Evolutionary conservation across 2,888 invertebrate genomes (phyloP), one percentile per base, ranked within the genome.

Genomic region (Athalia cordata): DNA sequence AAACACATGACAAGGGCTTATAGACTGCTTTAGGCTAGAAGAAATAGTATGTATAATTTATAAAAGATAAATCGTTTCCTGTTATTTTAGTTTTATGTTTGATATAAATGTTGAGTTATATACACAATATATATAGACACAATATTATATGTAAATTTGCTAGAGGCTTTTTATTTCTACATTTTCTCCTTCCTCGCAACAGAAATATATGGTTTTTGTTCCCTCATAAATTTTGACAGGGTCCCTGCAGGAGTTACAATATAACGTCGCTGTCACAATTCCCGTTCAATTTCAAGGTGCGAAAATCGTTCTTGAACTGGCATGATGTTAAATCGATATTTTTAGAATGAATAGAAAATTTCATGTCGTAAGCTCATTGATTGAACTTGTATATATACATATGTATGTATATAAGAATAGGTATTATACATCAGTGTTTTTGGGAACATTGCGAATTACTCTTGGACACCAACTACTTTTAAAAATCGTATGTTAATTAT

Each of bases 1-100:
- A 80, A 78, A 79, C 81, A 29, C 29, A 80, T 81, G 81, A 83
- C 80, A 81, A 85, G 85, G 84, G 85, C 86, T 86, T 84, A 86
- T 86, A 86, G 86, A 86, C 86, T 86, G 85, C 84, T 86, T 82
- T 85, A 87, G 85, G 78, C 80, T 85, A 85, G 83, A 80, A 68
- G 80, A 81, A 81, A 55, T 8, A 55, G 55, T 55, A 11, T 11
- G 43, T 75, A 75, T 75, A 75, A 75, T 75, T 75, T 75, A 62
- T 75, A 59, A 43, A 45, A 43, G 15, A 75, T 29, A 75, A 75
- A 75, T 75, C 64, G 62, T 62, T 75, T 15, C 62, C 62, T 75
- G 75, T 75, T 75, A 50, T 64, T 72, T 49, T 15, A 72, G 15
- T 49, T 72, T 72, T 59, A 72, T 59, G 72, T 72, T 72, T 47